phyloP scores from a whole-genome alignment of 1,140 invertebrate genomes.

The Amphibalanus amphitrite region DNA sequence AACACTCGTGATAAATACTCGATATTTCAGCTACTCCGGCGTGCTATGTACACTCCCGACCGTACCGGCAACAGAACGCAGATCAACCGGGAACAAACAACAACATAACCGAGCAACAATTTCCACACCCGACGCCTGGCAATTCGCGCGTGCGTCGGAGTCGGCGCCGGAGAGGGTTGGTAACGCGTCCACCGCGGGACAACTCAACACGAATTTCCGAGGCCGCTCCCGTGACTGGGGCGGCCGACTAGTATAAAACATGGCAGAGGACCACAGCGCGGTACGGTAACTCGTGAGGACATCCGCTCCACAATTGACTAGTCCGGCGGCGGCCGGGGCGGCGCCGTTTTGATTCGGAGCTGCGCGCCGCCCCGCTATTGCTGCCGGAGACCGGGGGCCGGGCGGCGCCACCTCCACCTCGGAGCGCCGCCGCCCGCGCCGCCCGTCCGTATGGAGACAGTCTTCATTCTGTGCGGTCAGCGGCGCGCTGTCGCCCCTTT shows the following conservation, averaged over 20 bases:
- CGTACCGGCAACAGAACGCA: not conserved
- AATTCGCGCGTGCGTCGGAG: not conserved
- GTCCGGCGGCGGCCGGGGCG: not conserved
- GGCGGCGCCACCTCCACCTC: no score
- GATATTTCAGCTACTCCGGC: not conserved
- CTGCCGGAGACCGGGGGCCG: not conserved
- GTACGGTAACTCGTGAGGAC: not conserved
- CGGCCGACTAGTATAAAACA: not conserved
- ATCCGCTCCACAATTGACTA: not conserved
- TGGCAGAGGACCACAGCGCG: not conserved
- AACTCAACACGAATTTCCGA: not conserved
- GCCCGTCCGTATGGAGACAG: not conserved
- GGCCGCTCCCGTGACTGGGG: not conserved
- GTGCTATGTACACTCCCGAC: not conserved
- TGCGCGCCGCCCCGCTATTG: not conserved
- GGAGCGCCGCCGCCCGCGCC: no score
- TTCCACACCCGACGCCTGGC: not conserved
- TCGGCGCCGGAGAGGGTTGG: not conserved
- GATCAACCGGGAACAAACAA: not conserved
- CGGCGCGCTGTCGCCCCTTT: not conserved
- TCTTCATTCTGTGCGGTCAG: not conserved
- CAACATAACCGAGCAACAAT: not conserved
- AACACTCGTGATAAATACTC: slow-evolving; percentile 1
- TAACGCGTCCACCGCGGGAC: not conserved
- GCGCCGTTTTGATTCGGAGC: not conserved